Evolutionary conservation across 2,797 vertebrate species (phyloP), one percentile per base, ranked within the genome.

Genomic region (Sylvilagus floridanus): DNA sequence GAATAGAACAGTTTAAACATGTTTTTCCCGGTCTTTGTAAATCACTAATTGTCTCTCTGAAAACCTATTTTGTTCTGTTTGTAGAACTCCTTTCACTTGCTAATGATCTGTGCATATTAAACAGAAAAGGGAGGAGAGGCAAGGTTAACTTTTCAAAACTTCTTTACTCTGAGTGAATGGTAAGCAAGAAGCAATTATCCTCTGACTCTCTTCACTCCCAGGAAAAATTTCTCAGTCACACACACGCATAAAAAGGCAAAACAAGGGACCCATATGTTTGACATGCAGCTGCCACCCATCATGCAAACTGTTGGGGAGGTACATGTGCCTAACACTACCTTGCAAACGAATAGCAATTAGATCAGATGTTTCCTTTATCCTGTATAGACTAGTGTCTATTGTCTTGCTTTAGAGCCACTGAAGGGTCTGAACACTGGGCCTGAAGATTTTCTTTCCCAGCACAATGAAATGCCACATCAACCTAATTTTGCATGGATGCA

Each of bases 31-130:
- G 42, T 94, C 85, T 90, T 82, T 96, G 75, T 86, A 85, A 91
- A 94, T 88, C 78, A 71, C 73, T 85, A 4, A 96, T 97, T 97
- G 90, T 94, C 93, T 90, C 2, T 79, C 73, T 88, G 75, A 79
- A 96, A 97, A 88, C 88, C 93, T 62, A 81, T 96, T 96, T 83
- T 88, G 65, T 94, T 94, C 90, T 96, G 77, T 97, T 96, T 96
- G 90, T 47, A 63, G 65, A 94, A 50, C 28, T 92, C 90, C 85
- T 94, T 95, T 93, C 93, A 88, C 68, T 97, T 95, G 94, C 93
- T 97, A 96, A 96, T 96, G 88, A 96, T 92, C 92, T 95, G 92
- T 93, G 72, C 90, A 97, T 96, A 96, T 96, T 96, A 96, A 94
- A 96, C 90, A 96, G 75, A 50, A 93, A 92, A 84, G 24, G 86